These are phyloP conservation scores for Ormyrus nitidulus DNA, from an alignment of 2,888 invertebrate species.

Conservation along the genomic window DNA sequence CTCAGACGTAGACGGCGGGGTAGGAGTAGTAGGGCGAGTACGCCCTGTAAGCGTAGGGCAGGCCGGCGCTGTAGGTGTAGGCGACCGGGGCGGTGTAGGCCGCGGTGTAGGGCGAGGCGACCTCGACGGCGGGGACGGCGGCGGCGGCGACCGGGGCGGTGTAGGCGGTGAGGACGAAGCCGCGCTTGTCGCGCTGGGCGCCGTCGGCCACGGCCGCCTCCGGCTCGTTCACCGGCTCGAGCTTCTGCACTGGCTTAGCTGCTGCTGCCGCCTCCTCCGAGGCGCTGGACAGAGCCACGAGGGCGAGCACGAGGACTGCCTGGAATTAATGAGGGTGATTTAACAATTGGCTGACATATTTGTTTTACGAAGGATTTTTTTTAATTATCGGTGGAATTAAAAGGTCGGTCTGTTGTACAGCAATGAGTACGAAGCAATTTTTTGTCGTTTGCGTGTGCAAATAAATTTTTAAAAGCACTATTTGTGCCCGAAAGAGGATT, in stretches of 20 bases:
- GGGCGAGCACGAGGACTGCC: conserved; percentile 46
- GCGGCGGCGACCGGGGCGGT: conserved; percentile 28
- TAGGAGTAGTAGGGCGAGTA: conserved; percentile 52
- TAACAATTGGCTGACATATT: neutral
- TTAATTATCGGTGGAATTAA: neutral
- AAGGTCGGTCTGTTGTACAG: too few relatives aligned
- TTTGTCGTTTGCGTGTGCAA: too few relatives aligned
- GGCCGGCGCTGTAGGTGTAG: conserved; percentile 36
- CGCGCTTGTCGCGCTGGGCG: conserved; percentile 30
- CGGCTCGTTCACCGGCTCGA: conserved; percentile 34
- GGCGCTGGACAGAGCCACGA: conserved; percentile 33
- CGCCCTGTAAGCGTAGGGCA: conserved; percentile 48
- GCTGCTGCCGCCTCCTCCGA: neutral
- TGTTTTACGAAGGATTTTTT: neutral
- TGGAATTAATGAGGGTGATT: neutral
- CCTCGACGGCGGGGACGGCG: conserved; percentile 18
- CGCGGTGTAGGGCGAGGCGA: conserved; percentile 32
- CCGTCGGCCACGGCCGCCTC: conserved; percentile 10
- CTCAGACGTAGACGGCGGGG: conserved; percentile 43
- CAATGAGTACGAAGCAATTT: too few relatives aligned
- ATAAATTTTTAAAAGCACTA: too few relatives aligned
- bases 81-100: conserved; percentile 45
- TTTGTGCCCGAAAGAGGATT: too few relatives aligned
- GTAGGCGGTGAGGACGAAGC: conserved; percentile 28
- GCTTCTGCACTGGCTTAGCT: conserved; percentile 9